Evolutionary conservation across 2,888 invertebrate species (phyloP), one percentile per base, ranked within the genome.

Genomic region (Rhabditoides inermis): DNA sequence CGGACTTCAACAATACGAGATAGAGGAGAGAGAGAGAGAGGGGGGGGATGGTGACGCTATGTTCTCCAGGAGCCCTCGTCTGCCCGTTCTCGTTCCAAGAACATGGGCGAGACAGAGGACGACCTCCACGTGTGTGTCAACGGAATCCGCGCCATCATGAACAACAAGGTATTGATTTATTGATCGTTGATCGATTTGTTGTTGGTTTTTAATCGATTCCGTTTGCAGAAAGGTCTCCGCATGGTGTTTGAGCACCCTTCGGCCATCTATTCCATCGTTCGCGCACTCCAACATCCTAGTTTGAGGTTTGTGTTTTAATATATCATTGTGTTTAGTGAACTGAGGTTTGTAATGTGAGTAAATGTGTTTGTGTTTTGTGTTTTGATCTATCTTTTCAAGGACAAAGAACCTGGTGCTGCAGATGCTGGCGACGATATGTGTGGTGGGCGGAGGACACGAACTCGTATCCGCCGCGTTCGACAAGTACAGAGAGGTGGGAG

Each of bases 91-190:
- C n/a, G n/a, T n/a, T n/a, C n/a, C n/a, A 67, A 67, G 56, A 51
- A 56, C 20, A 56, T 53, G 25, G 70, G 68, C 26, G 63, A 60
- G 27, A 63, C 60, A 37, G 71, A 90, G 60, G 95, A 95, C 78
- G 98, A 98, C 78, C 92, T 98, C 75, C 95, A 98, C 80, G 91
- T 95, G 58, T 94, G 94, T 82, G 92, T 99, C 75, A 88, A 92
- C 87, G 98, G 95, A 78, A 85, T 98, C 83, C 84, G 95, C 54
- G 95, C 95, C 69, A 94, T 98, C 76, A 98, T 99, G 95, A 99
- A 99, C 80, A 95, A 98, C 78, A 95, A 95, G 84, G 82, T 82
- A 60, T 47, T 15, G 15, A 25, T 58, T 40, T 18, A 26, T 51
- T 28, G 35, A 20, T 20, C 12, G 20, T 32, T 28, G 10, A 10